Evolutionary conservation across 2,888 invertebrate species (phyloP).

Genomic region (Phyllotreta cruciferae): DNA sequence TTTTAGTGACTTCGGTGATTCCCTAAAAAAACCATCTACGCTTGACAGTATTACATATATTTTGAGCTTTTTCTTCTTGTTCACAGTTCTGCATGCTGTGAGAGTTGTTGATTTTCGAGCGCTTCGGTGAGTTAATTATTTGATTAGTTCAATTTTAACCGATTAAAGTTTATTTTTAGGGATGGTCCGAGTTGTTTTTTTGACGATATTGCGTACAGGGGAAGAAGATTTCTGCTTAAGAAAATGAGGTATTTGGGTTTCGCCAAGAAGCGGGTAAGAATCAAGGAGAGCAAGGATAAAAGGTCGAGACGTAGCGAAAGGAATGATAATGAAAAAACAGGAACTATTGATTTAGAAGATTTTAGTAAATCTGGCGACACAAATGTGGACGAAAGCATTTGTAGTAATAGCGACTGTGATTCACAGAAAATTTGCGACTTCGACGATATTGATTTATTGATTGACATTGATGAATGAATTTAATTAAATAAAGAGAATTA

Average conservation of each 20-base stretch:
- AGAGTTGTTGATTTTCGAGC: slow-evolving; percentile 46
- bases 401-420: neutral
- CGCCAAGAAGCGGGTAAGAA: slow-evolving; percentile 37
- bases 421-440: slow-evolving; percentile 12
- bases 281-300: slow-evolving; percentile 31
- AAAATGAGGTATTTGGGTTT: slow-evolving; percentile 34
- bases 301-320: neutral
- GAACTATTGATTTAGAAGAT: slow-evolving; percentile 1
- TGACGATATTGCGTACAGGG: slow-evolving; percentile 35
- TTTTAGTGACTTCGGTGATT: slow-evolving; percentile 39
- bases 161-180: slow-evolving; percentile 26
- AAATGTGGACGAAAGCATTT: slow-evolving; percentile 2
- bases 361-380: neutral
- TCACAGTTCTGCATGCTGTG: slow-evolving; percentile 47
- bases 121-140: slow-evolving; percentile 41
- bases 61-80: slow-evolving; percentile 49
- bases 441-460: slow-evolving; percentile 12
- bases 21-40: slow-evolving; percentile 43
- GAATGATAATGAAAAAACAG: slow-evolving; percentile 10
- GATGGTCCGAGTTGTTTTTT: slow-evolving; percentile 39
- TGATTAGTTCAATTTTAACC: neutral
- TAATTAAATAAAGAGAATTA: neutral
- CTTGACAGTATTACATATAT: slow-evolving; percentile 48
- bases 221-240: slow-evolving; percentile 33
- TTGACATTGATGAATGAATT: neutral